Base-by-base conservation (phyloP, 2,888 invertebrate genomes). In the Gandaritis pyraliata region DNA sequence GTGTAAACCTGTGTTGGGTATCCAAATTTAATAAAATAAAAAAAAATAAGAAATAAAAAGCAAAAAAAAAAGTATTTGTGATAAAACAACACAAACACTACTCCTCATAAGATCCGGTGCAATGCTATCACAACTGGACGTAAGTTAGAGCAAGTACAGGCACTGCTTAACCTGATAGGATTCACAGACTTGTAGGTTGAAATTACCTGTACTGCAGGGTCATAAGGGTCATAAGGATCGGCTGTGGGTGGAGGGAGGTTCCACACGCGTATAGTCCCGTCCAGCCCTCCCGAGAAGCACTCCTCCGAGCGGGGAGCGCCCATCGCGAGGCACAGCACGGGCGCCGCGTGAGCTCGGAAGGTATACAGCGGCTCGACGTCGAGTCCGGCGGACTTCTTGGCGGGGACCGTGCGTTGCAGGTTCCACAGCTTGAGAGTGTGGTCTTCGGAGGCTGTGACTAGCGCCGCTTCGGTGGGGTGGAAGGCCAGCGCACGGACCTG, bases 341-440 rank as follows among this genome's bases (percentile, higher is more conserved):
- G 97, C 58, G 98, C 98, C 67, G 95, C 95, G 87, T 99, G 99
- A 62, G 97, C 98, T 73, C 99, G 95, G 94, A 99, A 99, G 72
- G 99, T 99, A 90, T 99, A 99, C 64, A 99, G 94, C 55, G 99
- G 99, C 92, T 99, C 99, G 68, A 99, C 98, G 88, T 99, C 99
- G 70, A 98, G 93, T 57, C 98, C 98, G 72, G 98, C 97, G 16
- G 97, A 97, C 94, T 98, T 98, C 94, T 99, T 99, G 65, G 98
- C 98, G 73, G 98, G 98, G 74, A 98, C 98, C 57, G 98, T 98
- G 93, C 98, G 98, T 87, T 98, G 98, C 73, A 99, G 94, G 94
- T 99, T 99, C 99, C 99, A 99, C 82, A 99, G 93, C 92, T 99
- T 99, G 46, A 99, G 94, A 52, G 99, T 99, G 88, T 99, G 98